Evolutionary conservation across 2,888 invertebrate genomes (phyloP).

Genomic region (Sarcophaga subvicina): DNA sequence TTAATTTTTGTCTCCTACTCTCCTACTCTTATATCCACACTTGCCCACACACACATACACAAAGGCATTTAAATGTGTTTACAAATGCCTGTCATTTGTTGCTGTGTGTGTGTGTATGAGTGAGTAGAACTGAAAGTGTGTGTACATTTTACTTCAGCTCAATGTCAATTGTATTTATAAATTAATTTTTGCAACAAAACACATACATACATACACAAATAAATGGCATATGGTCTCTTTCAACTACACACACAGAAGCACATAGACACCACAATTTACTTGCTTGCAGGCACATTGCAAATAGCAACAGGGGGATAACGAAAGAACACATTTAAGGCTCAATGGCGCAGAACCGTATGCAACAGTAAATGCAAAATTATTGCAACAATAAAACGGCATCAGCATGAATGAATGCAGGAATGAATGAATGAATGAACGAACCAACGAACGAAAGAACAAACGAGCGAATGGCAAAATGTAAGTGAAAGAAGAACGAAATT

Average conservation of each 20-base stretch:
- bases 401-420: neutral
- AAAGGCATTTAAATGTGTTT: neutral
- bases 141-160: conserved; percentile 47
- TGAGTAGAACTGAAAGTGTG: neutral
- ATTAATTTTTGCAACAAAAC: conserved; percentile 68
- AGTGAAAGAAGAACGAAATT: neutral
- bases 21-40: neutral
- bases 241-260: neutral
- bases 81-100: neutral
- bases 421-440: neutral
- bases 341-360: conserved; percentile 64
- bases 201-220: neutral
- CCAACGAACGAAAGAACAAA: neutral
- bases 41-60: neutral
- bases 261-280: neutral
- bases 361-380: conserved; percentile 52
- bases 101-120: neutral
- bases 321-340: conserved; percentile 60
- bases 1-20: neutral
- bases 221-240: neutral
- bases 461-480: neutral
- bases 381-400: conserved; percentile 23
- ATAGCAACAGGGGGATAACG: conserved; percentile 34
- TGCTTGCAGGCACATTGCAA: neutral
- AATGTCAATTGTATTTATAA: conserved; percentile 70